Base-by-base conservation (phyloP, 2,113 vertebrate genomes). In the Caranx ignobilis region DNA sequence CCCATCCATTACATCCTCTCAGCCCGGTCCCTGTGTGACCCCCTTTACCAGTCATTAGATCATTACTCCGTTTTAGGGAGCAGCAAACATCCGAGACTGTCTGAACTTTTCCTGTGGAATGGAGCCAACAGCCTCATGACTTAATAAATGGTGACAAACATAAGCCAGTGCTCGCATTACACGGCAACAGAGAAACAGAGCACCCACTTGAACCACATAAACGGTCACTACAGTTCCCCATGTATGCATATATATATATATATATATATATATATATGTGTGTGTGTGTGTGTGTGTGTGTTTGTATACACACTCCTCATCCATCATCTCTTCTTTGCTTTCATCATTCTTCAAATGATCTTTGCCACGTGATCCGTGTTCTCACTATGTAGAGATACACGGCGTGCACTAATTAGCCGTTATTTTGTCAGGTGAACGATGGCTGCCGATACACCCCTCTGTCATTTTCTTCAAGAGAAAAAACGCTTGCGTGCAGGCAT, bases 71-170 rank as follows among this genome's bases (percentile, higher is more conserved):
- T 79, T 88, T 71, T 60, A 45, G 76, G 68, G 75, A 69, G 64
- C 41, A 32, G 78, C 81, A 81, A 78, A 87, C 86, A 87, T 88
- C 72, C 65, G 63, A 80, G 78, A 67, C 78, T 31, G 2, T 69
- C 85, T 88, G 65, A 88, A 76, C 69, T 77, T 77, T 83, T 66
- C 52, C 75, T 62, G 55, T 89, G 86, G 87, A 86, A 52, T 7
- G 43, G 45, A 75, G 88, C 92, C 88, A 87, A 55, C 61, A 65
- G 85, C 77, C 75, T 34, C 83, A 78, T 68, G 82, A 74, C 85
- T 86, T 89, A 88, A 89, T 89, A 88, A 90, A 88, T 52, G 83
- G 75, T 87, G 84, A 89, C 81, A 88, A 91, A 88, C 84, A 84
- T 67, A 62, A 87, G 77, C 48, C 83, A 75, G 79, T 61, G 2